Evolutionary conservation across 2,113 vertebrate genomes (phyloP).

Genomic region (Chiloscyllium plagiosum): DNA sequence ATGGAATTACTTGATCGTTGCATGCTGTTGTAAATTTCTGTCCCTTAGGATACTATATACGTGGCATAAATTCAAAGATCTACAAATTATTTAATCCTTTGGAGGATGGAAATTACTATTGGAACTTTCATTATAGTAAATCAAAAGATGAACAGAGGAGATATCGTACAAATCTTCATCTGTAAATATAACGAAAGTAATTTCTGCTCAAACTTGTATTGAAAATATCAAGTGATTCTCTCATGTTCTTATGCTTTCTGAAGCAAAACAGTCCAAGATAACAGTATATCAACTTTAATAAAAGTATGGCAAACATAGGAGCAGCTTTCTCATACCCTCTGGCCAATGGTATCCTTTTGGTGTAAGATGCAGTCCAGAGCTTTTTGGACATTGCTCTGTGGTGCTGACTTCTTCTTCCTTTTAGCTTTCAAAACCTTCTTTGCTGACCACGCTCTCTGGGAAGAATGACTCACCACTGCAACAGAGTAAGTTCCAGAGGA

Average conservation of each 20-base stretch:
- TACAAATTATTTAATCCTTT: not conserved
- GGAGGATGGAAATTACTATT: not conserved
- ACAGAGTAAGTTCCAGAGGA: not conserved
- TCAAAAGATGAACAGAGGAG: not conserved
- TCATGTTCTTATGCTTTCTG: not conserved
- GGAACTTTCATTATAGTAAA: not conserved
- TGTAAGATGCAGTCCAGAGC: not conserved
- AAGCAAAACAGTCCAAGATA: not conserved
- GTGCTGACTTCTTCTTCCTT: not conserved
- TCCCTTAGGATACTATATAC: not conserved
- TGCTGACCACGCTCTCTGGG: not conserved
- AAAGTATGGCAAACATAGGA: not conserved
- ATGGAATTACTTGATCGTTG: not conserved
- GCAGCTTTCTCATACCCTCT: not conserved
- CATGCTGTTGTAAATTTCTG: not conserved
- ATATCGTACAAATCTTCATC: not conserved
- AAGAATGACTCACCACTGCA: not conserved
- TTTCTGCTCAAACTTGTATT: not conserved
- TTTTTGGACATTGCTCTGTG: not conserved
- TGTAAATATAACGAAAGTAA: not conserved
- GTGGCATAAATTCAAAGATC: not conserved
- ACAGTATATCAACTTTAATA: not conserved
- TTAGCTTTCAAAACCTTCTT: not conserved
- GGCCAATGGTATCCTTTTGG: not conserved
- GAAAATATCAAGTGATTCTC: not conserved